Conservation (phyloP, 2,113 vertebrate genomes). For the Laterallus jamaicensis region DNA sequence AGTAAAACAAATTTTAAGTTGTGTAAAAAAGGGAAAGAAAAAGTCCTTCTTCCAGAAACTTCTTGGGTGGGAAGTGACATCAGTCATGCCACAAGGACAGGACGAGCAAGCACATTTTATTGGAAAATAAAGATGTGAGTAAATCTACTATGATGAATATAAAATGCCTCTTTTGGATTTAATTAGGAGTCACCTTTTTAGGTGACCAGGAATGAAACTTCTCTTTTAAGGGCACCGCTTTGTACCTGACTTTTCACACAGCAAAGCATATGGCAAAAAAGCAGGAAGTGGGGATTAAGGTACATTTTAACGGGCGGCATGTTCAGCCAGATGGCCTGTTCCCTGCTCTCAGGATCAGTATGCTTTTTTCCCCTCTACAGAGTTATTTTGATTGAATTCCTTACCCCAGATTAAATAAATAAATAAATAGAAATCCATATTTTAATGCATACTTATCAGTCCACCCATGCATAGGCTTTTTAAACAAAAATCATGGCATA, state of each 20-base stretch:
- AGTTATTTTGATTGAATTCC: conserved; percentile 38
- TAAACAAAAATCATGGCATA: neutral
- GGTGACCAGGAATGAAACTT: conserved; percentile 37
- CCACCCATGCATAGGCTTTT: neutral
- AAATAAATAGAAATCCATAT: neutral
- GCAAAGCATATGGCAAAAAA: conserved; percentile 52
- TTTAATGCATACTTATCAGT: neutral
- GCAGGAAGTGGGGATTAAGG: conserved; percentile 68
- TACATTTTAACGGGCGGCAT: conserved; percentile 46
- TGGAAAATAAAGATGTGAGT: conserved; percentile 60
- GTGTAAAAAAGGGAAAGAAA: neutral
- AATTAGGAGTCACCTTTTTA: conserved; percentile 57
- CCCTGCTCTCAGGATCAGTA: conserved; percentile 14
- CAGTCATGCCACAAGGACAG: conserved; percentile 16
- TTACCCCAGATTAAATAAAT: neutral
- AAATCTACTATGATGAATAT: conserved; percentile 52
- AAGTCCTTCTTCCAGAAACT: neutral
- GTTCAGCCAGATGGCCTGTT: conserved; percentile 58
- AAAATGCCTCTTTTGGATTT: conserved; percentile 59
- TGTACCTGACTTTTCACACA: conserved; percentile 51
- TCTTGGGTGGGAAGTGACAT: conserved; percentile 46
- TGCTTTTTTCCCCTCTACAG: neutral
- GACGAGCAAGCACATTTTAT: conserved; percentile 27
- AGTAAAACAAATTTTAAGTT: neutral
- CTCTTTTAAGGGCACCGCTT: conserved; percentile 34